phyloP scores from a whole-genome alignment of 1,140 invertebrate genomes.

The Cherax quadricarinatus region DNA sequence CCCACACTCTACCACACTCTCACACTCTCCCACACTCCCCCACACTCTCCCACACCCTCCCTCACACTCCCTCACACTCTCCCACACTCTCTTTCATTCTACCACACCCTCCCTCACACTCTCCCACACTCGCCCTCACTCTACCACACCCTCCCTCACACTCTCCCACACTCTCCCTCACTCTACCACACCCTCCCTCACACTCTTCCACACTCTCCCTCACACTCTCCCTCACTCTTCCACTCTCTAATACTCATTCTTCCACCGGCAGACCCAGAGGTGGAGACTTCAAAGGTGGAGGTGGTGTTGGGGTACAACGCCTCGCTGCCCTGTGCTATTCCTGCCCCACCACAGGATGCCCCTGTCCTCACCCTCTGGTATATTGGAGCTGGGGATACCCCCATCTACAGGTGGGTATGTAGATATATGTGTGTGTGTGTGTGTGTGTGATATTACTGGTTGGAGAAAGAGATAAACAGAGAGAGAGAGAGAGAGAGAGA shows the following conservation, averaged over 20 bases:
- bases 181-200: constrained; percentile 6
- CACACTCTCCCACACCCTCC: too few relatives aligned
- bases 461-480: background rate
- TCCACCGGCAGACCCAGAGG: constrained; percentile 35
- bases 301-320: constrained; percentile 69
- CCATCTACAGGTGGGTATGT: constrained; percentile 64
- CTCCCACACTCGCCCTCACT: too few relatives aligned
- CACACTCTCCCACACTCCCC: too few relatives aligned
- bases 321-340: constrained; percentile 64
- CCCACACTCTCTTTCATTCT: too few relatives aligned
- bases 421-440: background rate
- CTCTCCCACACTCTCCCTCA: background rate
- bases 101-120: background rate
- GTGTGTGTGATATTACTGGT: background rate
- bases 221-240: background rate
- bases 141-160: background rate
- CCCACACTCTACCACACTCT: too few relatives aligned
- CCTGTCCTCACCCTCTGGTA: constrained; percentile 70
- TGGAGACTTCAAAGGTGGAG: constrained; percentile 65
- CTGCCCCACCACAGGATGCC: constrained; percentile 42
- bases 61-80: too few relatives aligned
- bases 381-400: constrained; percentile 62
- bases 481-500: background rate
- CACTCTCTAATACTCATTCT: background rate
- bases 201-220: constrained; percentile 16